These are phyloP conservation scores for Dicerorhinus sumatrensis DNA, from an alignment of 2,113 vertebrate species.

Conservation along the genomic window DNA sequence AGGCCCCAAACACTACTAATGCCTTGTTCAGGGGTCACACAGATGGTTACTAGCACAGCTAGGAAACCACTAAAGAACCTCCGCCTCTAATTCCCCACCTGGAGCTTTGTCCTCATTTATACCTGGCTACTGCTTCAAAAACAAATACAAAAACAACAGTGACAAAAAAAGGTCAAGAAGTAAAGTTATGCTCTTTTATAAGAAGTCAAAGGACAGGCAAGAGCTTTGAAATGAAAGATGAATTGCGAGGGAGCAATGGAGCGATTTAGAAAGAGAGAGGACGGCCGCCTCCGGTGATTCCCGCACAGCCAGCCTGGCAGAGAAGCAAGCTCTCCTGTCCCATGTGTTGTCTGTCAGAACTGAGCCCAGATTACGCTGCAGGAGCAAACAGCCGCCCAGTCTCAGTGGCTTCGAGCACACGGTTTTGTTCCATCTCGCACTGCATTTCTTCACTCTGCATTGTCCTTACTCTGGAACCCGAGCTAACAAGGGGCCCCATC, in stretches of 20 bases:
- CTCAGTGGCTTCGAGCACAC: neutral
- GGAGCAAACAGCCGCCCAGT: neutral
- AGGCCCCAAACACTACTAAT: neutral
- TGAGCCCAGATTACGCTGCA: neutral
- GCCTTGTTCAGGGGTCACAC: neutral
- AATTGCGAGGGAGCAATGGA: neutral
- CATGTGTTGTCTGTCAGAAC: neutral
- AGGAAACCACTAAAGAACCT: neutral
- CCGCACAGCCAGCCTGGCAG: neutral
- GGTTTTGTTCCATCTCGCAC: neutral
- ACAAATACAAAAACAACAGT: neutral
- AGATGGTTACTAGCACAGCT: neutral
- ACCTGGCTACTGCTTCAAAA: neutral
- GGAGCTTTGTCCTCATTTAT: neutral
- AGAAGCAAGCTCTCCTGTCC: neutral
- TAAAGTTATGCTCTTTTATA: neutral
- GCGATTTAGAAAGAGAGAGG: neutral
- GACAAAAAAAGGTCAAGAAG: neutral
- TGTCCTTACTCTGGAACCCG: neutral
- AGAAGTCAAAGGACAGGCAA: neutral
- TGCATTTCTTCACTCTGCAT: neutral
- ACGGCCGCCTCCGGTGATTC: neutral
- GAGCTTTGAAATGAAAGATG: neutral
- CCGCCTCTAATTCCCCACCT: neutral
- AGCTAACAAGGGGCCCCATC: neutral